Conservation (phyloP, 2,113 vertebrate genomes). For the Barnardius zonarius region DNA sequence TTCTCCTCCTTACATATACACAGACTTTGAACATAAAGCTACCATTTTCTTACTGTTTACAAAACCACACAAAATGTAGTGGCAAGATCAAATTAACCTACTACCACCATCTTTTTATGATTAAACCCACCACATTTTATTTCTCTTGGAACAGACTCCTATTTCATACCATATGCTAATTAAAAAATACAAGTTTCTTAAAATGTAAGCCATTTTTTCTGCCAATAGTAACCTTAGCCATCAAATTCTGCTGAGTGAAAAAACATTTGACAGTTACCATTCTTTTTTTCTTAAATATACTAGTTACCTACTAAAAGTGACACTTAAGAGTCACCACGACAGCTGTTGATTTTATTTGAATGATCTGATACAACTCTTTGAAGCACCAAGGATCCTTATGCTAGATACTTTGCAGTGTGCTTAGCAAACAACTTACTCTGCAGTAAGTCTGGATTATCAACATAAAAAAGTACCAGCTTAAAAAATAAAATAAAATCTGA, state of each 20-base stretch:
- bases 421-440: background rate
- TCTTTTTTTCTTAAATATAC: background rate
- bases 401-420: background rate
- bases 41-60: background rate
- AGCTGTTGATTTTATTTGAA: background rate
- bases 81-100: background rate
- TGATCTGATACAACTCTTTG: background rate
- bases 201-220: background rate
- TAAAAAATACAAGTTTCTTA: background rate
- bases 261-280: background rate
- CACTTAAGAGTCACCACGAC: background rate
- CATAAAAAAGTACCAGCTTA: background rate
- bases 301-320: background rate
- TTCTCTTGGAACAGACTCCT: background rate
- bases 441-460: background rate
- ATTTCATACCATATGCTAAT: background rate
- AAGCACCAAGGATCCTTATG: background rate
- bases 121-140: background rate
- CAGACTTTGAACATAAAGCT: background rate
- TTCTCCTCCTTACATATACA: background rate
- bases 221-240: background rate
- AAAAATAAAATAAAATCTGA: background rate
- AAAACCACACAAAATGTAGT: background rate
- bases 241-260: background rate
- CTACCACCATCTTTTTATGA: background rate